Evolutionary conservation across 1,140 invertebrate genomes (phyloP), one percentile per base, ranked within the genome.

Genomic region (Ganaspis sp.): DNA sequence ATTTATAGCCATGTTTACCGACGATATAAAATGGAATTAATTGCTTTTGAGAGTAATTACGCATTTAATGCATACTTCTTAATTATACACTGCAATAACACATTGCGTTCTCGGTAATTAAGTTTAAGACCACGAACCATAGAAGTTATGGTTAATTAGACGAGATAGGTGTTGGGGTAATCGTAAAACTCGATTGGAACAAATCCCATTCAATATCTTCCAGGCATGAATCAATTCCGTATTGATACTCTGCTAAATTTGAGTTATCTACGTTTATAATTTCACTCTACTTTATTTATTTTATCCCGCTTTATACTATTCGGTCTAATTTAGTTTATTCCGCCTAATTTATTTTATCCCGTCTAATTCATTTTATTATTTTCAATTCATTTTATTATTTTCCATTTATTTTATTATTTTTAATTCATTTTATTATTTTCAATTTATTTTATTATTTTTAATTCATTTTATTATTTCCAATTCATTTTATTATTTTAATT

Each of bases 101-200:
- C 26, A 64, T 64, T 64, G 21, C 26, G 23, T 64, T 64, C 58
- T 15, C 12, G 58, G 58, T 29, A 64, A 64, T 64, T 29, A 64
- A 64, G 58, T 64, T 64, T 64, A 29, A 64, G 23, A 64, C 58
- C 58, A 64, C 58, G 12, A 29, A 49, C 45, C 45, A 49, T 49
- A 49, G n/a, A 49, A 64, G 23, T 64, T 64, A 29, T 64, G 58
- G 58, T 64, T 64, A 64, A 64, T 64, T 64, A 64, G 58, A 64
- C 26, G 58, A 64, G 23, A 64, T 64, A 64, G 58, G 58, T 64
- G 58, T 11, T 64, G 58, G 58, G 29, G 23, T 29, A 64, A 29
- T 64, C 58, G 26, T 64, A 29, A 64, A 64, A 29, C 29, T 9
- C 1, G 26, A 64, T 64, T 64, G 58, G 23, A 64, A 64, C 23